A percentile compares a stretch with the other conserved stretches of the same genome.
These are phyloP conservation scores for Actinia equina DNA, from an alignment of 64 coral and sea anemone species.

Conservation along the genomic window DNA sequence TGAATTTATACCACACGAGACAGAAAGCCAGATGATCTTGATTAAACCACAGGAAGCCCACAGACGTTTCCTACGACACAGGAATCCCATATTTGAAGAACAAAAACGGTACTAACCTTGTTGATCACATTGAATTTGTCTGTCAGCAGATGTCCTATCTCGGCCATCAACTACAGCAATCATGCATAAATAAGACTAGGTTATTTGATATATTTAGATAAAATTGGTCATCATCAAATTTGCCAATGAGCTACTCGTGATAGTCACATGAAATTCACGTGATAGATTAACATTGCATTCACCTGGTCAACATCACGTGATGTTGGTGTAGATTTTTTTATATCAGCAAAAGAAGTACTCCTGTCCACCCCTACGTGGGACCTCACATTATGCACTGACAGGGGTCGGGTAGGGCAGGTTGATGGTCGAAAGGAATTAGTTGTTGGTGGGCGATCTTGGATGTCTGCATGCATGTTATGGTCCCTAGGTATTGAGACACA, in stretches of 20 bases:
- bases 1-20: too few relatives aligned
- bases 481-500: not conserved
- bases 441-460: not conserved
- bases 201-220: too few relatives aligned
- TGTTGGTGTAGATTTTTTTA: constrained; percentile 21
- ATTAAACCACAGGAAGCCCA: too few relatives aligned
- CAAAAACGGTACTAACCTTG: constrained; percentile 26
- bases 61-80: not conserved
- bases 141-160: constrained; percentile 56
- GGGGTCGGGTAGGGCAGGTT: constrained; percentile 27
- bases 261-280: too few relatives aligned
- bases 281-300: not conserved
- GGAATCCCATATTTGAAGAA: not conserved
- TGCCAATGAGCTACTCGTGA: too few relatives aligned
- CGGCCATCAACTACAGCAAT: constrained; percentile 33
- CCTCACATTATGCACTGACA: constrained; percentile 5
- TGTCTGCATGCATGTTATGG: not conserved
- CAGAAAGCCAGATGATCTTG: too few relatives aligned
- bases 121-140: constrained; percentile 67
- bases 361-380: constrained; percentile 39
- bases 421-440: not conserved
- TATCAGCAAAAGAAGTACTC: constrained; percentile 12
- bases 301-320: constrained; percentile 36
- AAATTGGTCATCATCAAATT: too few relatives aligned
- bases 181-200: too few relatives aligned